These are phyloP conservation scores for Lepidurus apus DNA, from an alignment of 1,140 invertebrate genomes.

Conservation along the genomic window DNA sequence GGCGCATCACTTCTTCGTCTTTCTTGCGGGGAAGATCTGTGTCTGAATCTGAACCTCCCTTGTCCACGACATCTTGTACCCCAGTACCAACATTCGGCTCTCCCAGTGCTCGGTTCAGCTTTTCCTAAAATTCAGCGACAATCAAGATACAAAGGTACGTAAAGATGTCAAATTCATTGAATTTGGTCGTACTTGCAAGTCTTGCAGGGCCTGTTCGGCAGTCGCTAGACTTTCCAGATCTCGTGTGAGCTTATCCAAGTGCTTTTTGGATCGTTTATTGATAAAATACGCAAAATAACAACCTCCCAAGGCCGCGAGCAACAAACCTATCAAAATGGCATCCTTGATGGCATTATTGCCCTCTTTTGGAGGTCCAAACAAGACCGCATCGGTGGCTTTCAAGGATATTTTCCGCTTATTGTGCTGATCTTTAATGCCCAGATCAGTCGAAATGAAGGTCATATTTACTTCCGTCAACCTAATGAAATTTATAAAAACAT, in stretches of 20 bases:
- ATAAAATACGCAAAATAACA: slow-evolving; percentile 85
- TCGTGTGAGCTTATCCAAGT: slow-evolving; percentile 80
- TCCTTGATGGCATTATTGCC: slow-evolving; percentile 78
- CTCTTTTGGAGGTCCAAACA: slow-evolving; percentile 97
- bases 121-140: not conserved
- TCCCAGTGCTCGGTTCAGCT: slow-evolving; percentile 32
- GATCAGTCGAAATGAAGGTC: slow-evolving; percentile 72
- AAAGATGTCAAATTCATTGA: not conserved
- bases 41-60: slow-evolving; percentile 19
- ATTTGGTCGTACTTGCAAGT: slow-evolving; percentile 61
- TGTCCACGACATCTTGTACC: slow-evolving; percentile 12
- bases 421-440: slow-evolving; percentile 95
- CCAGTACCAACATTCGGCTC: slow-evolving; percentile 28
- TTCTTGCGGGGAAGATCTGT: slow-evolving; percentile 27
- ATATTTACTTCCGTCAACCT: slow-evolving; percentile 87
- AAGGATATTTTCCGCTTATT: slow-evolving; percentile 92
- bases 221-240: slow-evolving; percentile 88
- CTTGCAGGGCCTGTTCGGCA: slow-evolving; percentile 77
- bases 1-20: slow-evolving; percentile 35
- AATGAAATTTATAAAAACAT: slow-evolving; percentile 41
- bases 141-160: not conserved
- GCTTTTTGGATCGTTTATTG: slow-evolving; percentile 75
- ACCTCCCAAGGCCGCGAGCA: slow-evolving; percentile 76
- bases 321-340: slow-evolving; percentile 69
- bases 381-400: slow-evolving; percentile 94